A percentile compares a stretch with the other conserved stretches of the same genome.
Conservation (phyloP, 2,113 vertebrate species). For the Sorex fumeus region DNA sequence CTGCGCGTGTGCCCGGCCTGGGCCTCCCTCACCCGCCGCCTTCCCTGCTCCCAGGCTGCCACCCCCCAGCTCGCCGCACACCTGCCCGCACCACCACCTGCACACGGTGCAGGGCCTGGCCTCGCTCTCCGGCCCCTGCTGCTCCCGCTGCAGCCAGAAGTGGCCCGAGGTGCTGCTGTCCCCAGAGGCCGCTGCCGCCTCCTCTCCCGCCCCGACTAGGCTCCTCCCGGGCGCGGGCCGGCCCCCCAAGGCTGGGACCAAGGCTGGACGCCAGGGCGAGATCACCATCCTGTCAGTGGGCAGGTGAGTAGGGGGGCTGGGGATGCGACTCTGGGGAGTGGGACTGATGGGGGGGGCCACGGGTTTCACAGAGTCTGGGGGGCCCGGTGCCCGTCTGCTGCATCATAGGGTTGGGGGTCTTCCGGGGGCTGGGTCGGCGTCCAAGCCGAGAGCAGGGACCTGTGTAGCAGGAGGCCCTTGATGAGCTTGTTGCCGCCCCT, state of each 20-base stretch:
- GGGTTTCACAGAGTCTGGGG: not conserved
- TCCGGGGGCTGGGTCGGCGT: not conserved
- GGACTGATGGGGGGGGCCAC: too few species aligned
- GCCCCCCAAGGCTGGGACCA: slow-evolving; percentile 83
- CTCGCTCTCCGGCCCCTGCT: slow-evolving; percentile 89
- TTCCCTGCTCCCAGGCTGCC: slow-evolving; percentile 19
- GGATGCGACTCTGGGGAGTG: too few species aligned
- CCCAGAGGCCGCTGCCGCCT: slow-evolving; percentile 65
- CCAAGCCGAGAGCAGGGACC: not conserved
- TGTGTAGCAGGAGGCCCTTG: not conserved
- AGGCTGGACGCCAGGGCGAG: slow-evolving; percentile 89
- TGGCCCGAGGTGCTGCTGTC: slow-evolving; percentile 93
- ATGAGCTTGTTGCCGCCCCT: not conserved
- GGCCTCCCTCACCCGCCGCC: too few species aligned
- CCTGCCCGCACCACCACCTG: slow-evolving; percentile 94
- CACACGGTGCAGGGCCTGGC: slow-evolving; percentile 95
- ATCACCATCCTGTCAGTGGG: slow-evolving; percentile 95
- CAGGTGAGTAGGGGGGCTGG: slow-evolving; percentile 89
- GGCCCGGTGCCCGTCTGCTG: not conserved
- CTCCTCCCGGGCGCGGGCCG: slow-evolving; percentile 70
- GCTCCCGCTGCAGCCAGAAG: slow-evolving; percentile 95
- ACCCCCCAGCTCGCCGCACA: slow-evolving; percentile 71
- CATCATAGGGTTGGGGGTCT: not conserved
- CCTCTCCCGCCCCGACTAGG: slow-evolving; percentile 8
- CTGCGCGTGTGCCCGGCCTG: not conserved